Conservation (phyloP, 2,113 vertebrate genomes). For the Phylloscopus trochiloides region DNA sequence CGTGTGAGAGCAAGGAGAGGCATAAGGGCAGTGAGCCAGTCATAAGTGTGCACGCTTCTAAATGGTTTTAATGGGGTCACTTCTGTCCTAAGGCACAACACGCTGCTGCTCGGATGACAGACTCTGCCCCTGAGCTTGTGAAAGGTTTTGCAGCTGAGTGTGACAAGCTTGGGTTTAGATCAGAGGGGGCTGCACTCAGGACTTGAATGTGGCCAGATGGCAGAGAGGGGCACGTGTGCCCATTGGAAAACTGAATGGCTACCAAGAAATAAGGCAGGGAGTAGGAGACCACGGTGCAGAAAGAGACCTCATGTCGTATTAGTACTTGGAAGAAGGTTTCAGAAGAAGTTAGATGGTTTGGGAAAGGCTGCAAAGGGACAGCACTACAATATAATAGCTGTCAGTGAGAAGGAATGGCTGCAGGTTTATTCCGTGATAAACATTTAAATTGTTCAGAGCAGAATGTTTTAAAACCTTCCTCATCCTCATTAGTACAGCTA, state of each 20-base stretch:
- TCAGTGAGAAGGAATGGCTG: neutral
- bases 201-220: neutral
- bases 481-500: neutral
- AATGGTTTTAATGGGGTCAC: conserved; percentile 56
- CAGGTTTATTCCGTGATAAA: neutral
- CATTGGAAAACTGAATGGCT: neutral
- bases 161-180: neutral
- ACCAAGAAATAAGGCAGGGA: neutral
- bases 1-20: neutral
- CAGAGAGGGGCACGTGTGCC: neutral
- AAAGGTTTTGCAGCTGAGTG: conserved; percentile 8
- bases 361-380: neutral
- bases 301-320: neutral
- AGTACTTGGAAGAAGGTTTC: neutral
- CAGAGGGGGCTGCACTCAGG: neutral
- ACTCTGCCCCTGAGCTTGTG: neutral
- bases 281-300: neutral
- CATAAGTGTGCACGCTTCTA: neutral
- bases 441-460: neutral
- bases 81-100: conserved; percentile 26
- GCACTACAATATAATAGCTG: neutral
- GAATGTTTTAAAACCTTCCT: neutral
- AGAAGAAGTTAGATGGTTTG: neutral
- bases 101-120: neutral
- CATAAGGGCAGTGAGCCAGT: neutral